Conservation (phyloP, 2,113 vertebrate species). For the Copsychus sechellarum region DNA sequence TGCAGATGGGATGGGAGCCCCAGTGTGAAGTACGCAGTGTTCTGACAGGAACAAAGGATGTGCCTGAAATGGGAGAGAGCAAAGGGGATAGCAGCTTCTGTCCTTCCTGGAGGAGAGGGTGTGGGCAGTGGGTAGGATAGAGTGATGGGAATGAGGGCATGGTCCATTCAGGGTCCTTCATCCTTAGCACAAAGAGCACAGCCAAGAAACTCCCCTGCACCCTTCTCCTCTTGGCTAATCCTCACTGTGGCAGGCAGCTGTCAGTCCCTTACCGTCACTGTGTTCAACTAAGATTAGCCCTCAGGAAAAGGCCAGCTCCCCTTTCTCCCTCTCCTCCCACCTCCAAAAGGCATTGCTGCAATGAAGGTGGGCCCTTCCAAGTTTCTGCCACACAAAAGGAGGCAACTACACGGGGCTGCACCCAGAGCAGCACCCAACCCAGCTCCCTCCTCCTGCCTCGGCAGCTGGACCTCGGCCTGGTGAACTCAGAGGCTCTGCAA, state of each 20-base stretch:
- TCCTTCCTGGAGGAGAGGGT: neutral
- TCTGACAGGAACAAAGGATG: neutral
- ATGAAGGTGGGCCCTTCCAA: neutral
- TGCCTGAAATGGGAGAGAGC: neutral
- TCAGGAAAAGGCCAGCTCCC: neutral
- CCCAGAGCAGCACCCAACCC: neutral
- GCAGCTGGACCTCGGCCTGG: rapidly evolving
- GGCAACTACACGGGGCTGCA: rapidly evolving
- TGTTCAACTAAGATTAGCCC: neutral
- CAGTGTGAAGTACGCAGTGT: neutral
- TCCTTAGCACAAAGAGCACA: neutral
- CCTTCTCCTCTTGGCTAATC: neutral
- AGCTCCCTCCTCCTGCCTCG: rapidly evolving
- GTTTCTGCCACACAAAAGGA: neutral
- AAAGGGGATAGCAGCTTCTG: neutral
- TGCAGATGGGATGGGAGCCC: neutral
- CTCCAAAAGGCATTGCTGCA: neutral
- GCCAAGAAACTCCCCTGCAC: neutral
- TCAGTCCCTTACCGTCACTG: neutral
- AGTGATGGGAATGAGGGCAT: neutral
- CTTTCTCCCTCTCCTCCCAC: neutral
- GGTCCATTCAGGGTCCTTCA: neutral
- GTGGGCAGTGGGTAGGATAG: neutral
- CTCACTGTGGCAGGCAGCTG: neutral
- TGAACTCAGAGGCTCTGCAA: neutral